Base-by-base conservation (phyloP, 64 coral and sea anemone species). In the Porites lutea region DNA sequence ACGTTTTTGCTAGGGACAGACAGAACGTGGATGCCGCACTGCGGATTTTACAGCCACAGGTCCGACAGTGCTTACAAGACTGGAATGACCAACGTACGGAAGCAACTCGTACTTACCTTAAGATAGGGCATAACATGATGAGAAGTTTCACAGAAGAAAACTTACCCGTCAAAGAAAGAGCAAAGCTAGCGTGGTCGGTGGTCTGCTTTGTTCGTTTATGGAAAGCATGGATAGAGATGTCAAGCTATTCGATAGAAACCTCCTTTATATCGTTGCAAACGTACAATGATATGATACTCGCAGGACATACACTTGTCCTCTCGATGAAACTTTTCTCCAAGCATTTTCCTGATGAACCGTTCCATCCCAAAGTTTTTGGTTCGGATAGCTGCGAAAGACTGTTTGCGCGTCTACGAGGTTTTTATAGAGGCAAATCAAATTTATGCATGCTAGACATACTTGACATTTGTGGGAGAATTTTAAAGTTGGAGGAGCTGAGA, bases 341-440 rank as follows among this genome's bases (percentile, higher is more conserved):
- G 3, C 5, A 72, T 68, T 72, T 72, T 5, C 49, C 65, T 4
- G n/a, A 87, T 50, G 0, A 22, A 20, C 16, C 19, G 10, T 92
- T 85, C 49, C 80, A 86, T 12, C 80, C 79, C 0, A 51, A 12
- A 52, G 49, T 15, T 0, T 91, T 83, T 72, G 89, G 78, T 1
- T 91, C 89, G 3, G 62, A 91, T 37, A 62, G 21, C 45, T 91
- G 52, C 43, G 89, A 91, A 59, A 61, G 82, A 46, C 55, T 82
- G 8, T 91, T 91, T 83, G 81, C 78, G 5, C 57, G 70, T 10
- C 16, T 75, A 1, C 20, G 89, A 0, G 68, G 89, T n/a, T n/a
- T n/a, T n/a, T n/a, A n/a, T n/a, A n/a, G n/a, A n/a, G n/a, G n/a
- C n/a, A n/a, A n/a, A n/a, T n/a, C n/a, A 9, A 61, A 91, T 49